Base-by-base conservation (phyloP, 2,113 vertebrate species). In the Talpa occidentalis region DNA sequence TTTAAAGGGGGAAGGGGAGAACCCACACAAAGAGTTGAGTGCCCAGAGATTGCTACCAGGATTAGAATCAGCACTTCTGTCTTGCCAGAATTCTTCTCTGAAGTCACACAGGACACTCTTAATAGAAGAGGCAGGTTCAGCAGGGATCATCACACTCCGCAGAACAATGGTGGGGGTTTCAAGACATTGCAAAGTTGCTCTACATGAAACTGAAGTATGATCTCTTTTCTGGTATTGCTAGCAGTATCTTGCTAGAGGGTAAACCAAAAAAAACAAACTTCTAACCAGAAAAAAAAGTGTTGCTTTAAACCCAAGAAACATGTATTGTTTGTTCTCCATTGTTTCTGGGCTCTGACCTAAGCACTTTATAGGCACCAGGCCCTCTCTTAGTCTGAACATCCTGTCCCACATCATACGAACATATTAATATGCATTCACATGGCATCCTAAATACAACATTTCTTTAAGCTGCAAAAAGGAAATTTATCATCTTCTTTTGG, bases 1-100 rank as follows among this genome's bases (percentile, higher is more conserved):
- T 95, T 90, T 69, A 87, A 96, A 93, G 88, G 49, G 37, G 35
- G 47, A 96, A 91, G 72, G 76, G 89, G 64, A 95, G 56, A 97
- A 88, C 90, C 94, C 94, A 96, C 95, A 94, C 92, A 93, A 96
- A 93, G 90, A 93, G 84, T 77, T 94, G 84, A 93, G 67, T 88
- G 62, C 80, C 54, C 76, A 59, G 72, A 60, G 60, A 84, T n/a
- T 90, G 66, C 92, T 91, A 94, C 92, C 93, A 92, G 59, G 88
- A 94, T 93, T 96, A 96, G 84, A 94, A 92, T 96, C 90, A 78
- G 62, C 80, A 74, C 93, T 95, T 85, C 88, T 60, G 79, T 66
- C 74, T 93, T 94, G 56, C 90, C 96, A 88, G 42, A 94, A 76
- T 85, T 93, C 70, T 54, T 90, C 89, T 70, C 54, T 74, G 49